Percentiles rank a stretch among this genome's conserved stretches.
Conservation (phyloP, 1,140 invertebrate genomes). For the Drosophila persimilis region DNA sequence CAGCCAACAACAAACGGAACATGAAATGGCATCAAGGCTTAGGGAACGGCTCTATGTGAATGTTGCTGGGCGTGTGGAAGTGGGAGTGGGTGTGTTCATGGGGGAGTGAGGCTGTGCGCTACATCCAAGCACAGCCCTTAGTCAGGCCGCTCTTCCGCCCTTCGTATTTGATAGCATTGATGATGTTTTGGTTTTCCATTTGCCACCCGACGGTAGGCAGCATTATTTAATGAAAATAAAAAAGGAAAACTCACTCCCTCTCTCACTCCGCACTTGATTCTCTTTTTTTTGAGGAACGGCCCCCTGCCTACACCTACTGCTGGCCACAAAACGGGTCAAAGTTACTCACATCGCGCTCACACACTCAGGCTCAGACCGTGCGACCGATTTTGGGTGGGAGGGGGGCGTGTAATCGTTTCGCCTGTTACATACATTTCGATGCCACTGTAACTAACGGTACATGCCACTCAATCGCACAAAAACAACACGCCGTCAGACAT, state of each 20-base stretch:
- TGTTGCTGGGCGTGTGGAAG: constrained; percentile 7
- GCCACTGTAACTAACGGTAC: constrained; percentile 53
- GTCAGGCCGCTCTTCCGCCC: not conserved
- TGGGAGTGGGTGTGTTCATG: constrained; percentile 1
- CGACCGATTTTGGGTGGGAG: not conserved
- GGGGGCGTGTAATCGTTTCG: constrained; percentile 34
- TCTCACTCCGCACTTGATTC: constrained; percentile 34
- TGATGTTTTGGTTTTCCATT: constrained; percentile 53
- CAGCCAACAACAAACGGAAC: constrained; percentile 4
- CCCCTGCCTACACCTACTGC: constrained; percentile 6
- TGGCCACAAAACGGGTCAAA: constrained; percentile 60
- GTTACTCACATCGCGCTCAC: constrained; percentile 36
- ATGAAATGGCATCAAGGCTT: constrained; percentile 23
- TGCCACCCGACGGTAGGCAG: constrained; percentile 40
- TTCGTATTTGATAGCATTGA: constrained; percentile 40
- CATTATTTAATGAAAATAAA: constrained; percentile 49
- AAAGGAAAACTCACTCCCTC: constrained; percentile 10
- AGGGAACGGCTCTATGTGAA: constrained; percentile 10
- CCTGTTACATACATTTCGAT: constrained; percentile 36
- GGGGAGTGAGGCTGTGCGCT: constrained; percentile 4
- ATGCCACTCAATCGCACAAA: constrained; percentile 52
- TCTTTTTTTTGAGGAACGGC: constrained; percentile 17
- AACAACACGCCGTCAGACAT: constrained; percentile 10
- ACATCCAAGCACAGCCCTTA: constrained; percentile 8
- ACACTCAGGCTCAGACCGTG: too few relatives aligned